Percentiles rank a stretch among this genome's conserved stretches.
These are phyloP conservation scores for Drosophila arizonae DNA, from an alignment of 1,140 invertebrate species.

Conservation along the genomic window DNA sequence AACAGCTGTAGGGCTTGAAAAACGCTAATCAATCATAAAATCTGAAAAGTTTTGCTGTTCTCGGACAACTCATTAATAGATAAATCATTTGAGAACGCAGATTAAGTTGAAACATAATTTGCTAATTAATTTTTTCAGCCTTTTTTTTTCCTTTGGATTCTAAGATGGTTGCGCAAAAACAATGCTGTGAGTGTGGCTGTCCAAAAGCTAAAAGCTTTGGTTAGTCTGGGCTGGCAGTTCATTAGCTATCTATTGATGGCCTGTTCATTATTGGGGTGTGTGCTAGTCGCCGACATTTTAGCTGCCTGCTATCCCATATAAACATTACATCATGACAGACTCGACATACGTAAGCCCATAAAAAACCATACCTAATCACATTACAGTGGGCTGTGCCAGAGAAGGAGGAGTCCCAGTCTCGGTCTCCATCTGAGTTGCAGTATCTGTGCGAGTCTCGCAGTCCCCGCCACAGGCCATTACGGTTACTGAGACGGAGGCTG, in stretches of 20 bases:
- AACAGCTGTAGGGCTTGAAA: neutral
- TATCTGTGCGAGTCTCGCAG: neutral
- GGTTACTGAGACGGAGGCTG: conserved; percentile 16
- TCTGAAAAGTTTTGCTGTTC: neutral
- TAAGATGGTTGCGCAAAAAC: neutral
- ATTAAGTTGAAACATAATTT: conserved; percentile 9
- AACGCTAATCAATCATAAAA: conserved; percentile 9
- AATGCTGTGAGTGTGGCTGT: neutral
- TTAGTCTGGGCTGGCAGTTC: conserved; percentile 11
- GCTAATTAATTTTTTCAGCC: neutral
- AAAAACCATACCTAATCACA: conserved; percentile 65
- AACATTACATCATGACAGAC: conserved; percentile 55
- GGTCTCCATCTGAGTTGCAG: neutral
- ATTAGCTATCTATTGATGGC: conserved; percentile 46
- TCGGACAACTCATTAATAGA: conserved; percentile 1
- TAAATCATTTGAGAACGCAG: neutral
- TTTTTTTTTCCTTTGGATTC: no score
- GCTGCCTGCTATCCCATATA: conserved; percentile 40
- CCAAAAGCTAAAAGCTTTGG: neutral
- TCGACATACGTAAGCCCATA: conserved; percentile 45
- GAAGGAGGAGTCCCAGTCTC: conserved; percentile 22
- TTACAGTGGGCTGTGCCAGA: conserved; percentile 37
- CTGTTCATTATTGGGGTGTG: conserved; percentile 28
- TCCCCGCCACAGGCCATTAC: conserved; percentile 28
- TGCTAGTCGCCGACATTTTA: conserved; percentile 23